Evolutionary conservation across 2,113 vertebrate genomes (phyloP).

Genomic region (Oreochromis spilurus): DNA sequence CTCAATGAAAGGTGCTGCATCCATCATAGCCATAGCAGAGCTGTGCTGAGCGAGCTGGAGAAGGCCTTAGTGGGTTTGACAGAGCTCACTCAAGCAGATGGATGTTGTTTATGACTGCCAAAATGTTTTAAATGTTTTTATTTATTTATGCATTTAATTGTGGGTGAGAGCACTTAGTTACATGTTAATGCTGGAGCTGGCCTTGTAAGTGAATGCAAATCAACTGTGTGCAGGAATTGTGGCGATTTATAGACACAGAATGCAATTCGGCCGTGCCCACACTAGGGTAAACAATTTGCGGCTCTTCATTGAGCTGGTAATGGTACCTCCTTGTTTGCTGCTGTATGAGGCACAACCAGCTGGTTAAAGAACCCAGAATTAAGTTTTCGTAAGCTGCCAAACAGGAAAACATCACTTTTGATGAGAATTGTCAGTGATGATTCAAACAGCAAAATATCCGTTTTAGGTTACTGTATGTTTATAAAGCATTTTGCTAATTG

Average conservation of each 20-base stretch:
- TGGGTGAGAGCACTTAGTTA: background rate
- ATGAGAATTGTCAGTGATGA: background rate
- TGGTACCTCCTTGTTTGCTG: background rate
- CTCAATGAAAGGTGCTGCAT: conserved; percentile 32
- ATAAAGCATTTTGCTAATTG: background rate
- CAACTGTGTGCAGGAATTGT: background rate
- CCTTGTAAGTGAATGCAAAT: background rate
- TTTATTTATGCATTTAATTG: conserved; percentile 14
- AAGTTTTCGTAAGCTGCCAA: background rate
- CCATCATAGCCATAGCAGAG: conserved; percentile 4
- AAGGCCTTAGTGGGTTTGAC: background rate
- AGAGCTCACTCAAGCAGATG: background rate
- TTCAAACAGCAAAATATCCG: background rate
- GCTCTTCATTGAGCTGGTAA: background rate
- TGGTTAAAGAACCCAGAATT: background rate
- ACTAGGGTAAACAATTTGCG: background rate
- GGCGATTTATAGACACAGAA: background rate
- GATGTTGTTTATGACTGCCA: background rate
- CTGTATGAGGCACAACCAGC: background rate
- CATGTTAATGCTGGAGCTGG: background rate
- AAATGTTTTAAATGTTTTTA: background rate
- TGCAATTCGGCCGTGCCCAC: background rate
- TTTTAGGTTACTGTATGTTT: background rate
- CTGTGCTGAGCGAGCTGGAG: background rate
- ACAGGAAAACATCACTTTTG: background rate